phyloP scores from a whole-genome alignment of 2,113 vertebrate genomes.

The Hiodon tergisus region DNA sequence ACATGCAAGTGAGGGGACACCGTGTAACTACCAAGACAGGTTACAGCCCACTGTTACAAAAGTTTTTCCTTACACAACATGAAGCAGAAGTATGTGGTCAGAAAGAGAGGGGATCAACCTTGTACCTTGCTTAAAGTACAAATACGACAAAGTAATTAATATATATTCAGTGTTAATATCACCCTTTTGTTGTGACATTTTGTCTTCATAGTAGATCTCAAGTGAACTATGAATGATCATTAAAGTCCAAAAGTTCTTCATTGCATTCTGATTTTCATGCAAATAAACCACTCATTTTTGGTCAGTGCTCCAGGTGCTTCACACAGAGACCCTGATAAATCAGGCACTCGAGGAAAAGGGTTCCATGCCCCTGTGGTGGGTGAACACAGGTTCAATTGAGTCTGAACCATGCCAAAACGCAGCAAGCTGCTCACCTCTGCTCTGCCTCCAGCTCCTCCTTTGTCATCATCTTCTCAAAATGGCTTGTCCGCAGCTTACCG shows the following conservation, averaged over 20 bases:
- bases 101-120: background rate
- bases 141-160: too few relatives aligned
- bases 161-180: too few relatives aligned
- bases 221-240: too few relatives aligned
- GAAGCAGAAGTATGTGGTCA: background rate
- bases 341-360: background rate
- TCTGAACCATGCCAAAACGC: constrained; percentile 18
- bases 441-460: constrained; percentile 86
- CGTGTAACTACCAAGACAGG: background rate
- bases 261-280: too few relatives aligned
- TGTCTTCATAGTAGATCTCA: too few relatives aligned
- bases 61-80: background rate
- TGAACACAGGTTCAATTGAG: background rate
- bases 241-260: too few relatives aligned
- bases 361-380: background rate
- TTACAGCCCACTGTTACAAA: background rate
- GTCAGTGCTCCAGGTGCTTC: too few relatives aligned
- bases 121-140: too few relatives aligned
- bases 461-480: constrained; percentile 78
- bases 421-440: constrained; percentile 69
- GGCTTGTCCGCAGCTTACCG: constrained; percentile 72
- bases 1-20: background rate
- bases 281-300: too few relatives aligned
- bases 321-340: too few relatives aligned
- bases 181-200: too few relatives aligned